phyloP scores from a whole-genome alignment of 2,113 vertebrate genomes.

The Merops nubicus region DNA sequence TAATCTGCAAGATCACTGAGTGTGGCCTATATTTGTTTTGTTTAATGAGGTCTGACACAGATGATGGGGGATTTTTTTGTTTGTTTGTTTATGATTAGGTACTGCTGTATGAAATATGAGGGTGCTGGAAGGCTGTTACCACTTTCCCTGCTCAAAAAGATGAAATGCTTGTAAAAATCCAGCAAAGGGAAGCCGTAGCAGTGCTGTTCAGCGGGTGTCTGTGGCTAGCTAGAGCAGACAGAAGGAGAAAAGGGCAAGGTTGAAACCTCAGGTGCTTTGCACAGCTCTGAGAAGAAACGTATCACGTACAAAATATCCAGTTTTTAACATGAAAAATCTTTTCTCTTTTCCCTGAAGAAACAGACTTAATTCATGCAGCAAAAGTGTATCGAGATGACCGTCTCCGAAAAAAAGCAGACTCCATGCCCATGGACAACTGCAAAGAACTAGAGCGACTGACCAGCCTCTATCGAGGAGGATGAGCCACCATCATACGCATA shows the following conservation, averaged over 20 bases:
- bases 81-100: neutral
- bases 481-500: constrained; percentile 29
- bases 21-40: neutral
- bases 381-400: constrained; percentile 95
- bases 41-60: neutral
- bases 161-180: neutral
- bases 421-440: constrained; percentile 96
- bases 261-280: neutral
- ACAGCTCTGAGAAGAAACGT: neutral
- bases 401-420: constrained; percentile 91
- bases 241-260: neutral
- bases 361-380: constrained; percentile 93
- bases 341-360: constrained; percentile 79
- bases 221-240: neutral
- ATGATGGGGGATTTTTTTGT: neutral
- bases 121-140: neutral
- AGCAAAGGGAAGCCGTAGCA: neutral
- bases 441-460: constrained; percentile 93
- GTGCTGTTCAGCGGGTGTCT: neutral
- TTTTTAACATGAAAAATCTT: neutral
- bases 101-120: neutral
- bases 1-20: neutral
- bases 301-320: neutral
- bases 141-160: neutral
- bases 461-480: constrained; percentile 90